These are phyloP conservation scores for Heliothis subflexa DNA, from an alignment of 1,140 invertebrate genomes.

Conservation along the genomic window DNA sequence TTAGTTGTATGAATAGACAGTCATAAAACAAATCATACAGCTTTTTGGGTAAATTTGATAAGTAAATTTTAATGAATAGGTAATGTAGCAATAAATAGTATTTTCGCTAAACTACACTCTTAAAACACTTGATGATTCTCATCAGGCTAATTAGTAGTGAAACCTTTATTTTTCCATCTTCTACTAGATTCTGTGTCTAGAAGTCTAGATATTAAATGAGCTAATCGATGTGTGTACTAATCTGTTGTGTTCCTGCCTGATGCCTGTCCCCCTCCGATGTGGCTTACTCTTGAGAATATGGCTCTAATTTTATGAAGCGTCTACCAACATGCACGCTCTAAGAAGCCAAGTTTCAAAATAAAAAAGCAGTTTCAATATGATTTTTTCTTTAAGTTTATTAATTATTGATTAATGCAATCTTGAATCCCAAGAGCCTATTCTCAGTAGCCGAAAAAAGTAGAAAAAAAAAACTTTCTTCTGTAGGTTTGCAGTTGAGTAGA, in stretches of 20 bases:
- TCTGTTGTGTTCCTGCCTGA: conserved; percentile 73
- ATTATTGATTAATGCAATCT: neutral
- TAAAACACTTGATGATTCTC: conserved; percentile 6
- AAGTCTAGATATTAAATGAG: conserved; percentile 47
- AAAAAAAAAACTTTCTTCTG: conserved; percentile 74
- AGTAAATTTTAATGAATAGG: too few relatives aligned
- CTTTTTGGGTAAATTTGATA: too few relatives aligned
- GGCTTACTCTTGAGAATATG: conserved; percentile 61
- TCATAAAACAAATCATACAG: too few relatives aligned
- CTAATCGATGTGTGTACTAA: conserved; percentile 46
- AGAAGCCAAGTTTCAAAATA: too few relatives aligned
- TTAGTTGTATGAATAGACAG: too few relatives aligned
- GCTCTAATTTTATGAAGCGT: conserved; percentile 32
- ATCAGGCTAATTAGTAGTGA: conserved; percentile 1
- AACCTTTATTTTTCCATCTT: conserved; percentile 33
- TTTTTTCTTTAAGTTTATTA: too few relatives aligned
- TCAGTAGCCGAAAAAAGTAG: conserved; percentile 68
- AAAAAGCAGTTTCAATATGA: too few relatives aligned
- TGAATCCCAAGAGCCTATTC: conserved; percentile 64
- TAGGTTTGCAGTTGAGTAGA: conserved; percentile 86
- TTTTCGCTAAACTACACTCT: neutral
- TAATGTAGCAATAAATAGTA: too few relatives aligned
- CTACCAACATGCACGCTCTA: too few relatives aligned
- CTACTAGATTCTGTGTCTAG: conserved; percentile 45
- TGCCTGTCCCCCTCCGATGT: conserved; percentile 70